Conservation (phyloP, 2,113 vertebrate species). For the Terrapene triunguis region DNA sequence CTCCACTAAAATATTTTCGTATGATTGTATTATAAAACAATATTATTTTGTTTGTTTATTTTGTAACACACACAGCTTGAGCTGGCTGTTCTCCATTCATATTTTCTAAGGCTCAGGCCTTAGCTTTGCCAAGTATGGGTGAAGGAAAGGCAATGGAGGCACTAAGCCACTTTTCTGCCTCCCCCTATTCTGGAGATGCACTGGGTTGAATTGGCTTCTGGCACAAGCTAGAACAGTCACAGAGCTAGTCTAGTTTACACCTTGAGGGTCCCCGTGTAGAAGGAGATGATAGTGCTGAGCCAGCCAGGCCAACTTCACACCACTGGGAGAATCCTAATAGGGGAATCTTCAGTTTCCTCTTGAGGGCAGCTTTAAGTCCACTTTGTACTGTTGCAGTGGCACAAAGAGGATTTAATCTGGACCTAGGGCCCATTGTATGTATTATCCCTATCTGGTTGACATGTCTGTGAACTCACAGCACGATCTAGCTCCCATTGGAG, state of each 20-base stretch:
- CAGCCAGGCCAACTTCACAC: background rate
- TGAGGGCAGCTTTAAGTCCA: background rate
- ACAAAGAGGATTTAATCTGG: background rate
- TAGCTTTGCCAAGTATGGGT: background rate
- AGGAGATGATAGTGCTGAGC: background rate
- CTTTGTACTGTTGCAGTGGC: background rate
- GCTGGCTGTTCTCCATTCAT: background rate
- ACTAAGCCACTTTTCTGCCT: background rate
- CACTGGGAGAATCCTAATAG: background rate
- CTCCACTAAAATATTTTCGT: background rate
- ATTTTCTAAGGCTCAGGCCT: background rate
- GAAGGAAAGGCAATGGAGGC: background rate
- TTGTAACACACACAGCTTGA: background rate
- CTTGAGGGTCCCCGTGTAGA: background rate
- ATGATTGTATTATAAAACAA: background rate
- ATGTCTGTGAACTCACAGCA: background rate
- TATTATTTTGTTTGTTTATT: background rate
- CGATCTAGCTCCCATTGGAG: background rate
- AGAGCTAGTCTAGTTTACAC: background rate
- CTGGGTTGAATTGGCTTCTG: background rate
- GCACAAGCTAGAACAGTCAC: background rate
- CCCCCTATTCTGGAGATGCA: background rate
- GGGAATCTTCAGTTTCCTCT: fast-evolving
- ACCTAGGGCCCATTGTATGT: background rate
- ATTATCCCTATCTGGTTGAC: background rate